A percentile compares a stretch with the other conserved stretches of the same genome.
These are phyloP conservation scores for Tachina fera DNA, from an alignment of 2,888 invertebrate genomes.

Conservation along the genomic window DNA sequence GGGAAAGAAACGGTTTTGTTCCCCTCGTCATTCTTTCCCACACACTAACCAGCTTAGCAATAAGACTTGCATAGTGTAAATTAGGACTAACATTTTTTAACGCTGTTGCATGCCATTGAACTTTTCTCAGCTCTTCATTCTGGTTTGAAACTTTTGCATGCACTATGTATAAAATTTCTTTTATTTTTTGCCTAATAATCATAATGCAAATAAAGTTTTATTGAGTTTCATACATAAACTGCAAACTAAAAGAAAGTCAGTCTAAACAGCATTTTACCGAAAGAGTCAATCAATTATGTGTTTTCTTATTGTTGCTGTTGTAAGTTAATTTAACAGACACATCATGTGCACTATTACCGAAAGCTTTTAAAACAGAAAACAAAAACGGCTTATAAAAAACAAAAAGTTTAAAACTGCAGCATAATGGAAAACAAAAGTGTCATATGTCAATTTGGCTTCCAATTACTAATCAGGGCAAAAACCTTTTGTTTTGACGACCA, in stretches of 20 bases:
- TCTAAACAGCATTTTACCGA: conserved; percentile 32
- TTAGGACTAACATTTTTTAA: background rate
- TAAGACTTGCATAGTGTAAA: too few species aligned
- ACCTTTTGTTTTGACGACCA: conserved; percentile 36
- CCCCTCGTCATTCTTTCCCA: too few species aligned
- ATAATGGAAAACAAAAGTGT: conserved; percentile 64
- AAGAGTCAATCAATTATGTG: conserved; percentile 30
- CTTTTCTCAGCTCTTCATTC: conserved; percentile 28
- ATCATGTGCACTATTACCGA: conserved; percentile 22
- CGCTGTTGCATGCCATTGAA: conserved; percentile 36
- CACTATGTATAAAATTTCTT: conserved; percentile 2
- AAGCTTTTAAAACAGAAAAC: conserved; percentile 1
- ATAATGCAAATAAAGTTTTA: conserved; percentile 16
- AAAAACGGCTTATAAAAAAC: conserved; percentile 2
- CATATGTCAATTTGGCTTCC: conserved; percentile 66
- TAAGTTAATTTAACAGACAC: conserved; percentile 12
- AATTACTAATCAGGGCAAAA: conserved; percentile 59
- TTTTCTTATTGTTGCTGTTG: conserved; percentile 6
- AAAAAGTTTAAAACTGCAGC: conserved; percentile 29
- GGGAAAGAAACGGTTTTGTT: too few species aligned
- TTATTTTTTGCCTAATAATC: conserved; percentile 33
- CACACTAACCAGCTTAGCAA: too few species aligned
- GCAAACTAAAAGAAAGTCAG: background rate
- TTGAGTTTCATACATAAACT: conserved; percentile 33
- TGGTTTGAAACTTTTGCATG: conserved; percentile 6